phyloP scores from a whole-genome alignment of 2,888 invertebrate genomes.

The Parapristionchus giblindavisi region DNA sequence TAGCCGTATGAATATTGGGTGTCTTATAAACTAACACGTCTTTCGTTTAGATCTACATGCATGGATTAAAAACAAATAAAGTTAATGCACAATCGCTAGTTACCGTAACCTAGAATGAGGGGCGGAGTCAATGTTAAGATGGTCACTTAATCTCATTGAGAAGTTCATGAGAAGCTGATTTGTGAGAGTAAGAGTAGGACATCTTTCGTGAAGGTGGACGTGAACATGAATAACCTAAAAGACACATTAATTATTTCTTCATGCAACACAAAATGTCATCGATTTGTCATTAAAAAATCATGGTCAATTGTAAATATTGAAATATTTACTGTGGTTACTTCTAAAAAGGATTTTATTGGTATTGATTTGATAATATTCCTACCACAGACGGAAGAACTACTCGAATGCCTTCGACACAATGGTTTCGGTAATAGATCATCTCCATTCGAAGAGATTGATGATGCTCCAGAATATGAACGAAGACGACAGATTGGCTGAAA shows the following conservation, averaged over 20 bases:
- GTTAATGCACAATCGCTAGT: neutral
- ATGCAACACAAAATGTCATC: neutral
- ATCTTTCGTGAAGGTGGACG: conserved; percentile 54
- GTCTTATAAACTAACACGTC: conserved; percentile 34
- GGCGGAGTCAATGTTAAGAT: too few relatives aligned
- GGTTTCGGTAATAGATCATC: conserved; percentile 59
- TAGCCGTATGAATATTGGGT: conserved; percentile 28
- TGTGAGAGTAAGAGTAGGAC: conserved; percentile 51
- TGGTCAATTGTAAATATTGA: neutral
- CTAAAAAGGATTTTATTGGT: neutral
- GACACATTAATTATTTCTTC: neutral
- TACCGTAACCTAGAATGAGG: conserved; percentile 27
- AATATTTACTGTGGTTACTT: neutral
- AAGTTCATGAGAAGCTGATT: conserved; percentile 40
- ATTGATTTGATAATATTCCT: neutral
- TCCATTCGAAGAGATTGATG: conserved; percentile 44
- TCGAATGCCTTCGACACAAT: conserved; percentile 60
- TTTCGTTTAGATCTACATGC: neutral
- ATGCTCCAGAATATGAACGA: conserved; percentile 50
- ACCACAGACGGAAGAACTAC: conserved; percentile 37
- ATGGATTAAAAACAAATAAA: neutral
- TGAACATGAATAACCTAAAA: conserved; percentile 31
- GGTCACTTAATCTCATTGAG: conserved; percentile 35
- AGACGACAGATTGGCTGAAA: conserved; percentile 41
- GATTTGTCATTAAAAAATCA: neutral